Percentiles rank a stretch among this genome's conserved stretches.
These are phyloP conservation scores for Andrena cerasifolii DNA, from an alignment of 1,140 invertebrate genomes.

Conservation along the genomic window DNA sequence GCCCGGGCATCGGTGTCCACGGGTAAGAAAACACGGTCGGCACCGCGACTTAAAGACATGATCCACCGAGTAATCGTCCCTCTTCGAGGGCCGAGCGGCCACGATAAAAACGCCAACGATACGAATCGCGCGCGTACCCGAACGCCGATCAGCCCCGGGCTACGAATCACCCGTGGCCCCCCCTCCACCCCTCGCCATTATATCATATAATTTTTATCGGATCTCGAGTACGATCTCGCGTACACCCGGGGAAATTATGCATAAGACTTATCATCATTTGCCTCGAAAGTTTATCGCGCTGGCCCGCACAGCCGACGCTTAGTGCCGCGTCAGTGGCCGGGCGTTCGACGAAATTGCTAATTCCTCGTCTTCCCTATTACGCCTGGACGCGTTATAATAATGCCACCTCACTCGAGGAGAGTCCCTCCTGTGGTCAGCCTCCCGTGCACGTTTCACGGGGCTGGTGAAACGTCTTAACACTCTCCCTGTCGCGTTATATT, in stretches of 20 bases:
- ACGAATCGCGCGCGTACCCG: conserved; percentile 72
- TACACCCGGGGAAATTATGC: conserved; percentile 72
- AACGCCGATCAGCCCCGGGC: conserved; percentile 73
- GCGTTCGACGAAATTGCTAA: conserved; percentile 30
- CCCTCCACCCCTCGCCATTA: too few relatives aligned
- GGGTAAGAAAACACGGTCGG: conserved; percentile 60
- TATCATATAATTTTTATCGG: conserved; percentile 73
- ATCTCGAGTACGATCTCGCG: conserved; percentile 74
- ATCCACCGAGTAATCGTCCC: conserved; percentile 66
- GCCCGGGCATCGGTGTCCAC: conserved; percentile 55
- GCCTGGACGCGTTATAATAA: background rate
- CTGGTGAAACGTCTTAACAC: too few relatives aligned
- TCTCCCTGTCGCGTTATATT: too few relatives aligned
- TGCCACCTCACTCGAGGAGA: background rate
- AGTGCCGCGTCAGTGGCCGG: background rate
- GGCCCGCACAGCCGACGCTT: too few relatives aligned
- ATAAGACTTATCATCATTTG: conserved; percentile 65
- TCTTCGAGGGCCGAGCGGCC: conserved; percentile 32
- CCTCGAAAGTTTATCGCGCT: conserved; percentile 44
- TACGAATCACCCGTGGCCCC: conserved; percentile 62
- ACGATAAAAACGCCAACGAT: conserved; percentile 74
- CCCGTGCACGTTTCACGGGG: too few relatives aligned
- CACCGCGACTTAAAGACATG: conserved; percentile 66
- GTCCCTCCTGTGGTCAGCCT: background rate
- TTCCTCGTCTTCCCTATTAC: conserved; percentile 21